Conservation (phyloP, 2,113 vertebrate genomes). For the Protobothrops mucrosquamatus region DNA sequence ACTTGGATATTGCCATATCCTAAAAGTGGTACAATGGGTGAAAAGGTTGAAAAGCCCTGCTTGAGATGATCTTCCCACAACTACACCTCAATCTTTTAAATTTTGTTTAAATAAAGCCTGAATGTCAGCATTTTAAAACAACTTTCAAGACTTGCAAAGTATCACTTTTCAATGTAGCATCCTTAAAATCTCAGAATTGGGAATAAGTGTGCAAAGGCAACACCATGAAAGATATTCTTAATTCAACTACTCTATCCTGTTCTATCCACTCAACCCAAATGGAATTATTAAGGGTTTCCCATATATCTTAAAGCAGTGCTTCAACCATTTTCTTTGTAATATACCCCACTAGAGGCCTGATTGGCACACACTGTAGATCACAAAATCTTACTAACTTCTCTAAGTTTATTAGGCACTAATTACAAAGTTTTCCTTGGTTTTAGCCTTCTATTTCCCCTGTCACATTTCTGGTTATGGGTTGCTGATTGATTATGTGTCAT, state of each 20-base stretch:
- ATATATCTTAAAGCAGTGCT: background rate
- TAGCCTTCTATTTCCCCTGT: background rate
- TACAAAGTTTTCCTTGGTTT: background rate
- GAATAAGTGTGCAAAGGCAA: background rate
- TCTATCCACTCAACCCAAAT: background rate
- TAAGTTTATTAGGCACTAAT: background rate
- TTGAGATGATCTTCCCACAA: background rate
- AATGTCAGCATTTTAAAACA: background rate
- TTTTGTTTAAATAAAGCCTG: background rate
- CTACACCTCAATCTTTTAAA: background rate
- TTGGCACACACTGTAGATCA: background rate
- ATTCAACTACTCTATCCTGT: background rate
- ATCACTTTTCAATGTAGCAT: background rate
- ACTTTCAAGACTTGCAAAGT: background rate
- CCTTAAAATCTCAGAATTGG: background rate
- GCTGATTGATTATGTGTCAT: background rate
- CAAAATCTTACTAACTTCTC: background rate
- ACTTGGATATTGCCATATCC: too few species aligned
- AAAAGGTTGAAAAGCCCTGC: too few species aligned
- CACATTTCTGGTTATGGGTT: background rate
- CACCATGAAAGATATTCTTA: background rate
- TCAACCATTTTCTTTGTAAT: background rate
- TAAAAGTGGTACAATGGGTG: too few species aligned
- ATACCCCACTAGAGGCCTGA: background rate
- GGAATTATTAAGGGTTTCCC: background rate